Conservation (phyloP, 2,797 vertebrate genomes). For the Pelodytes ibericus region DNA sequence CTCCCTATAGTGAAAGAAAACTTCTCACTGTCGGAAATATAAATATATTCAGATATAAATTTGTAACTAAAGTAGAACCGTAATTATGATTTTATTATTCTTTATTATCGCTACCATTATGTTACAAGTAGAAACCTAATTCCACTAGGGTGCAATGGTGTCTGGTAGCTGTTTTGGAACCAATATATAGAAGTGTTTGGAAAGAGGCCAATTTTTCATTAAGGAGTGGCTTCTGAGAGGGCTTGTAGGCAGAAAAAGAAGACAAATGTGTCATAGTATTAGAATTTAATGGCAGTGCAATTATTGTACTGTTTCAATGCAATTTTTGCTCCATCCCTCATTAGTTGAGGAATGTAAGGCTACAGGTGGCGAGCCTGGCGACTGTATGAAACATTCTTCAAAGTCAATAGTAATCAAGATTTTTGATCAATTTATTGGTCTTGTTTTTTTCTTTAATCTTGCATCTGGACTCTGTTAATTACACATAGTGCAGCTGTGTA, state of each 20-base stretch:
- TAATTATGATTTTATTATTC: no score
- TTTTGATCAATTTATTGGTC: constrained; percentile 13
- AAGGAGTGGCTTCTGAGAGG: not conserved
- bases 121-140: no score
- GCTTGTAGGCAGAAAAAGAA: not conserved
- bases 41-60: no score
- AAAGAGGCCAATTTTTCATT: not conserved
- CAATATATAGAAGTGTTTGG: not conserved
- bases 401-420: not conserved
- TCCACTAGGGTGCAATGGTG: no score
- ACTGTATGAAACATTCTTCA: not conserved
- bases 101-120: no score
- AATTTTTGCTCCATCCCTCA: constrained; percentile 21
- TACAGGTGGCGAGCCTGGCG: constrained; percentile 9
- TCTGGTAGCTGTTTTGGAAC: not conserved
- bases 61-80: no score
- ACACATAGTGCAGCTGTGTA: not conserved
- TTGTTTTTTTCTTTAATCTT: constrained; percentile 13
- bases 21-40: no score
- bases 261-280: constrained; percentile 7
- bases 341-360: constrained; percentile 9
- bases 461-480: not conserved
- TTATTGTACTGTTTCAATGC: constrained; percentile 12
- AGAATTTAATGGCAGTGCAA: constrained; percentile 5
- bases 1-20: no score